Evolutionary conservation across 1,140 invertebrate genomes (phyloP).

Genomic region (Lepidotrigona ventralis): DNA sequence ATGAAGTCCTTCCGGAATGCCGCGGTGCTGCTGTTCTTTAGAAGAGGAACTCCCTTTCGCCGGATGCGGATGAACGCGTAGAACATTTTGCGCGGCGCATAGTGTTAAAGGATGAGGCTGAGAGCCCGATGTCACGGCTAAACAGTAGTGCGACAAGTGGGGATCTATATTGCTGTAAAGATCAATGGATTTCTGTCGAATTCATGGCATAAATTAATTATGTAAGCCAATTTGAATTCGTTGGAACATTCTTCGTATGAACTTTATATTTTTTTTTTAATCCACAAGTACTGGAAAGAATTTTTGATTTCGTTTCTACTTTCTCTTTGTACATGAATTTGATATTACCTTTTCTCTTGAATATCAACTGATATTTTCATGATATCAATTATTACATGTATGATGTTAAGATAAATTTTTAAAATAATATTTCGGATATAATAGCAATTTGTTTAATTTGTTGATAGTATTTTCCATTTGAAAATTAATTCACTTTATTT

Average conservation of each 20-base stretch:
- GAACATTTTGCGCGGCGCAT: slow-evolving; percentile 75
- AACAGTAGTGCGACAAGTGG: slow-evolving; percentile 75
- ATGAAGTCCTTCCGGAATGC: slow-evolving; percentile 75
- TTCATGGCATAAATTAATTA: neutral
- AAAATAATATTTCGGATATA: neutral
- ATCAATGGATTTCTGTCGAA: slow-evolving; percentile 18
- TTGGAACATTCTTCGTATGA: neutral
- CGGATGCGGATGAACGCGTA: slow-evolving; percentile 69
- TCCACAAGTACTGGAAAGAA: too few species aligned
- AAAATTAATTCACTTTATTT: too few species aligned
- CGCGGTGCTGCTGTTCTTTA: slow-evolving; percentile 66
- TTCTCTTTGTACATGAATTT: neutral
- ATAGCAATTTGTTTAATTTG: neutral
- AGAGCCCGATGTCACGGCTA: slow-evolving; percentile 76
- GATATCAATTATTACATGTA: neutral
- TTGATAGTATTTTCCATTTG: neutral
- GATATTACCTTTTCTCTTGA: neutral
- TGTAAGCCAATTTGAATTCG: neutral
- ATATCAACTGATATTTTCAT: neutral
- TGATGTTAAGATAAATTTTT: neutral
- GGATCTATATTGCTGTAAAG: slow-evolving; percentile 73
- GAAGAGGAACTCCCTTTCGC: slow-evolving; percentile 55
- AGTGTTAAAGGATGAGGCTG: slow-evolving; percentile 75
- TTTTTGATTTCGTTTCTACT: neutral
- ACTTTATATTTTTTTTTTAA: neutral